A percentile compares a stretch with the other conserved stretches of the same genome.
phyloP scores from a whole-genome alignment of 2,888 invertebrate genomes.

The Crocallis elinguaria region DNA sequence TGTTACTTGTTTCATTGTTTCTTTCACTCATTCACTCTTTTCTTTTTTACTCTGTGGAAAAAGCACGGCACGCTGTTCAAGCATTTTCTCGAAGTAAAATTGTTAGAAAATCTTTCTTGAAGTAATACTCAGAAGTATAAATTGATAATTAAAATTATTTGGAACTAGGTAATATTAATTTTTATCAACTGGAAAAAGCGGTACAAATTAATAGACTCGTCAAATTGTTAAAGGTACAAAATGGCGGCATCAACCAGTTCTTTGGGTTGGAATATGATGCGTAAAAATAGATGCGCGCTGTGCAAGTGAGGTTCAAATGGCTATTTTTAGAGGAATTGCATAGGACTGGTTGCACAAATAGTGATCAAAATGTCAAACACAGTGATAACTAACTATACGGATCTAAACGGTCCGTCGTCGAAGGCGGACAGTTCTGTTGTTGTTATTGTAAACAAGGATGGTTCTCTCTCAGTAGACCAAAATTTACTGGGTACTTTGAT shows the following conservation, averaged over 20 bases:
- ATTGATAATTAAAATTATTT: no score
- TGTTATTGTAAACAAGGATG: constrained; percentile 94
- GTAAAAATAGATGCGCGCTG: constrained; percentile 76
- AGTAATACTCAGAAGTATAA: no score
- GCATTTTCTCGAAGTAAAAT: no score
- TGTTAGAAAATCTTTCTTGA: no score
- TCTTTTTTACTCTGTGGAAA: no score
- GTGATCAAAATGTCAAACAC: constrained; percentile 80
- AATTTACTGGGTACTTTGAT: constrained; percentile 91
- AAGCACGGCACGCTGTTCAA: neutral
- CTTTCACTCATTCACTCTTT: no score
- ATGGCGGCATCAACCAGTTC: constrained; percentile 71
- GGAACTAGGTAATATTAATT: no score
- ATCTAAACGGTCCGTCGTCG: constrained; percentile 79
- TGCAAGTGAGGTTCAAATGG: constrained; percentile 68
- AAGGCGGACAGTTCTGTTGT: constrained; percentile 90
- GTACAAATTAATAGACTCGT: neutral
- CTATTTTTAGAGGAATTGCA: constrained; percentile 77
- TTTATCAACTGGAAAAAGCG: no score
- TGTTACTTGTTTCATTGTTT: no score
- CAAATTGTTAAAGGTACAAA: constrained; percentile 56
- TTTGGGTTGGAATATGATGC: constrained; percentile 61
- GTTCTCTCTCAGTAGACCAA: constrained; percentile 92
- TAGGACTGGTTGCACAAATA: constrained; percentile 61
- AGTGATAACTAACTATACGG: constrained; percentile 82